Evolutionary conservation across 2,113 vertebrate genomes (phyloP), one percentile per base, ranked within the genome.

Genomic region (Eublepharis macularius): DNA sequence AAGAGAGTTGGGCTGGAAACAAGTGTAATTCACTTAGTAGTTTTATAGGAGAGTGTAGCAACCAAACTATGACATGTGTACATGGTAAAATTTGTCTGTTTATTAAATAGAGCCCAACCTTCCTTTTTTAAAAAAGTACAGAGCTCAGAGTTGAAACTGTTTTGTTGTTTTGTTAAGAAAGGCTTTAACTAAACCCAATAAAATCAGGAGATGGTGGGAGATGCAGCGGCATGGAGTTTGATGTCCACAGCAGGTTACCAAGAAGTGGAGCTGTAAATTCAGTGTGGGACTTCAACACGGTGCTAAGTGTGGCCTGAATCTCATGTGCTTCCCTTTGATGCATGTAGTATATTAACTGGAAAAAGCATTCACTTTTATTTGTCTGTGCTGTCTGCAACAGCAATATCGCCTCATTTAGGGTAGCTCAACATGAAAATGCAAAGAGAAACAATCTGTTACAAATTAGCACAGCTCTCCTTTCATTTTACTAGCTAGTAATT

Each of bases 401-500:
- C 96, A 95, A 97, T 96, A 96, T 95, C 90, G 94, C 95, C 96
- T 96, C 95, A 96, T 95, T 96, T 95, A 96, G 95, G 86, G 86
- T 88, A 87, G 94, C 93, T 95, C 94, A 90, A 96, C 92, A 92
- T 95, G 96, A 96, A 96, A 97, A 96, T 93, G 92, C 95, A 93
- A 96, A 95, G 94, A 94, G 92, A 94, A 94, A 93, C 96, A 97
- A 97, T 98, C 97, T 98, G 97, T 97, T 97, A 95, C 96, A 97
- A 97, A 97, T 97, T 98, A 97, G 96, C 94, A 95, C 94, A 94
- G 94, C 95, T 95, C 94, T 86, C 95, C 93, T 97, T 97, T 96
- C 96, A 96, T 97, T 97, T 96, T 96, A 97, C 96, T 97, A 96
- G 96, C 95, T 95, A 96, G 95, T 97, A 97, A 97, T 97, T 97